A percentile compares a stretch with the other conserved stretches of the same genome.
phyloP scores from a whole-genome alignment of 2,888 invertebrate species.

The Periphyllus acericola region DNA sequence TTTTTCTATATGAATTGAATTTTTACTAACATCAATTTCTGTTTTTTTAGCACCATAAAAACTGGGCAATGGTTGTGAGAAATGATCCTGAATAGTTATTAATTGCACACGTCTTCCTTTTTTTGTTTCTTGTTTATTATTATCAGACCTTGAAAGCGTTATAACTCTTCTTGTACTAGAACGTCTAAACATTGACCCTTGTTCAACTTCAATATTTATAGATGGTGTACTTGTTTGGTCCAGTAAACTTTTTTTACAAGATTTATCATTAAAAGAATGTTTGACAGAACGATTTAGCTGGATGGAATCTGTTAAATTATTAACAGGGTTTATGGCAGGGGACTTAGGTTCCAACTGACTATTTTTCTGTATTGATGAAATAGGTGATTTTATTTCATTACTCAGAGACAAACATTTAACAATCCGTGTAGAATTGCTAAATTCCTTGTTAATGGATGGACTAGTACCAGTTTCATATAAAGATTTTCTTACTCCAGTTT shows the following conservation, averaged over 20 bases:
- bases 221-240: background rate
- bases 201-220: conserved; percentile 51
- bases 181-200: conserved; percentile 31
- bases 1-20: conserved; percentile 40
- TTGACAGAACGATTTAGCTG: background rate
- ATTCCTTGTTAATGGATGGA: background rate
- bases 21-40: conserved; percentile 56
- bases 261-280: background rate
- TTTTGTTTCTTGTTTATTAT: conserved; percentile 26
- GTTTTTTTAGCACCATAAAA: conserved; percentile 58
- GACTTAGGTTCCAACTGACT: background rate
- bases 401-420: background rate
- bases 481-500: background rate
- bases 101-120: conserved; percentile 50
- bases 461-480: background rate
- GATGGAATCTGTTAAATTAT: background rate
- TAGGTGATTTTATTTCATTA: background rate
- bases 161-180: conserved; percentile 38
- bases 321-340: background rate
- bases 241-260: background rate
- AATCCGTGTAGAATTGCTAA: background rate
- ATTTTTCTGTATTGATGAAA: background rate
- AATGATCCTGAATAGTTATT: conserved; percentile 52
- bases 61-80: conserved; percentile 29
- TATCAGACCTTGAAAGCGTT: background rate